Evolutionary conservation across 2,888 invertebrate species (phyloP).

Genomic region (Amphipyra berbera): DNA sequence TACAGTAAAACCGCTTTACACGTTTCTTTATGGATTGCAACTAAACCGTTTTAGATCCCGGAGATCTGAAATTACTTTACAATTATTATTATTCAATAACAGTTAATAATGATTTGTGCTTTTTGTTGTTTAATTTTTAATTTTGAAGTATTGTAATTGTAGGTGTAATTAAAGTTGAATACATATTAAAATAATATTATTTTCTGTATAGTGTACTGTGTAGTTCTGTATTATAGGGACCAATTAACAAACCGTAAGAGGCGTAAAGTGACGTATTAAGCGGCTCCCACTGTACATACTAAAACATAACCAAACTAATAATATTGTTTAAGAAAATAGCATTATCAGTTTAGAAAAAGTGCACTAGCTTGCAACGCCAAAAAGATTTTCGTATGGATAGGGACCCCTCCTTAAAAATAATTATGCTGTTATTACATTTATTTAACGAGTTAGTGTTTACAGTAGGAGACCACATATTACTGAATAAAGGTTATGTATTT

Average conservation of each 20-base stretch:
- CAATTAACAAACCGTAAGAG: background rate
- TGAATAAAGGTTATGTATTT: background rate
- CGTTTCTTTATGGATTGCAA: slow-evolving; percentile 21
- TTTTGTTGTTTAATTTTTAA: slow-evolving; percentile 2
- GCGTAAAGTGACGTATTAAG: background rate
- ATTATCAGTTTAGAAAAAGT: slow-evolving; percentile 1
- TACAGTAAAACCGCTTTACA: slow-evolving; percentile 35
- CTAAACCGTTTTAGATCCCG: slow-evolving; percentile 34
- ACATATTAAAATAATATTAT: background rate
- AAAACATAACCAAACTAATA: slow-evolving; percentile 1
- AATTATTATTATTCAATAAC: slow-evolving; percentile 33
- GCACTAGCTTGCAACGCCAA: background rate
- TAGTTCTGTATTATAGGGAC: background rate
- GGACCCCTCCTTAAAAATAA: slow-evolving; percentile 22
- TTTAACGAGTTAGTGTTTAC: slow-evolving; percentile 15
- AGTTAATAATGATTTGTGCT: background rate
- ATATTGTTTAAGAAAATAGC: background rate
- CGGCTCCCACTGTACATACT: background rate
- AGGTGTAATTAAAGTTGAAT: background rate
- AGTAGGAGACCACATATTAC: slow-evolving; percentile 15
- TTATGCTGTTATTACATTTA: background rate
- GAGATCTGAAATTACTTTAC: slow-evolving; percentile 46
- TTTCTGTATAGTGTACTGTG: too few species aligned
- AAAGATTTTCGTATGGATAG: slow-evolving; percentile 39
- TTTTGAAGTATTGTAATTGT: background rate